A percentile compares a stretch with the other conserved stretches of the same genome.
phyloP scores from a whole-genome alignment of 2,113 vertebrate genomes.

The Pseudorectes ferrugineus region DNA sequence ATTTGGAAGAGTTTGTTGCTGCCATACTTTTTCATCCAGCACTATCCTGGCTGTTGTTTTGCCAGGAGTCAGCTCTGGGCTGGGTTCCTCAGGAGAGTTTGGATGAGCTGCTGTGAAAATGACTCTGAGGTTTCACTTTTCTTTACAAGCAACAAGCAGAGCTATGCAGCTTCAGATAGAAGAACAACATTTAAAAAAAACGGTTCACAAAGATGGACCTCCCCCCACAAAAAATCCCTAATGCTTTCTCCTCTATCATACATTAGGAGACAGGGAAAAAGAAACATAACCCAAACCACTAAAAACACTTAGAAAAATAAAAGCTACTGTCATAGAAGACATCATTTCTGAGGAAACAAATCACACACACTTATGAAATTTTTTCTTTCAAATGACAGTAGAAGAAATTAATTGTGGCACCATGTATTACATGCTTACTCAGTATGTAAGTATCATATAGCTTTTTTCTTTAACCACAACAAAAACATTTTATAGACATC shows the following conservation, averaged over 20 bases:
- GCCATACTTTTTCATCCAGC: background rate
- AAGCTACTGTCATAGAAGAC: background rate
- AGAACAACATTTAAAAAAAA: background rate
- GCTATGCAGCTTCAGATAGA: background rate
- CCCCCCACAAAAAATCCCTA: background rate
- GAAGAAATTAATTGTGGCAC: background rate
- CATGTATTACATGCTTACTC: background rate
- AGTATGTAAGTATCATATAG: background rate
- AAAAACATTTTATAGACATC: background rate
- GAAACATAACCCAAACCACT: background rate
- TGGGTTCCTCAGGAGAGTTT: background rate
- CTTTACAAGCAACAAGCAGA: background rate
- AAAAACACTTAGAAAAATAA: background rate
- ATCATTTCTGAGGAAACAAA: background rate
- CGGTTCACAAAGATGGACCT: rapidly evolving
- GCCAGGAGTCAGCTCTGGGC: background rate
- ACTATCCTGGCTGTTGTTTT: background rate
- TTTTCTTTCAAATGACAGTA: background rate
- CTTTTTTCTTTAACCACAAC: background rate
- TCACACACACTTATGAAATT: background rate
- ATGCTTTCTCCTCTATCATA: background rate
- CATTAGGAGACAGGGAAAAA: background rate
- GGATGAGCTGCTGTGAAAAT: background rate
- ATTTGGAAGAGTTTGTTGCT: background rate
- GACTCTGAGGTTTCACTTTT: background rate